Evolutionary conservation across 2,888 invertebrate species (phyloP).

Genomic region (Leptothorax acervorum): DNA sequence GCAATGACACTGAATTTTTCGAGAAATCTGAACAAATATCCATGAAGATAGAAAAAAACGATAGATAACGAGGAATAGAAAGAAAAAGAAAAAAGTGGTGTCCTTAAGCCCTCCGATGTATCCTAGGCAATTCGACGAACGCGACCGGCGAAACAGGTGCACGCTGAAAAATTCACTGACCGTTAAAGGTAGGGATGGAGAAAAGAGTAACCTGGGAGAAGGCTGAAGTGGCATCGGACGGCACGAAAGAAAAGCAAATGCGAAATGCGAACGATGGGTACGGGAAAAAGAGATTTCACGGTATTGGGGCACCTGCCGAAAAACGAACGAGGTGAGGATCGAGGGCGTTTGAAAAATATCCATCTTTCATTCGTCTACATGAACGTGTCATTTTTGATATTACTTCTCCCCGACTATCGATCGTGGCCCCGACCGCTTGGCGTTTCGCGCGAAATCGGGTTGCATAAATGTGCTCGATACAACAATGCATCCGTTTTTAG

Average conservation of each 20-base stretch:
- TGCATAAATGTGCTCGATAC: neutral
- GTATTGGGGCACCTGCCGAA: conserved; percentile 53
- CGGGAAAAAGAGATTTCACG: conserved; percentile 62
- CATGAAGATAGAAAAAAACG: neutral
- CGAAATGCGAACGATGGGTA: conserved; percentile 36
- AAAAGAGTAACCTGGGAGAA: conserved; percentile 55
- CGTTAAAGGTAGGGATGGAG: conserved; percentile 65
- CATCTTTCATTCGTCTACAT: conserved; percentile 29
- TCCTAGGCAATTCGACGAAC: conserved; percentile 55
- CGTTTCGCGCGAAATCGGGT: conserved; percentile 24
- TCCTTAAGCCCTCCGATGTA: conserved; percentile 44
- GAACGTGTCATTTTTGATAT: conserved; percentile 46
- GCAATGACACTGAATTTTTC: neutral
- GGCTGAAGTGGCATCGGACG: conserved; percentile 28
- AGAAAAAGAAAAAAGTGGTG: neutral
- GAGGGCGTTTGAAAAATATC: conserved; percentile 36
- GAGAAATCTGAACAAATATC: conserved; percentile 3
- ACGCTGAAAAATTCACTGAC: conserved; percentile 71
- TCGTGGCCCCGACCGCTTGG: conserved; percentile 10
- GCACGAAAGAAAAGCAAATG: conserved; percentile 27
- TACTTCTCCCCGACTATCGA: conserved; percentile 38
- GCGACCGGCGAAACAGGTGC: conserved; percentile 58
- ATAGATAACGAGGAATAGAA: neutral
- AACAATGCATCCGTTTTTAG: conserved; percentile 19
- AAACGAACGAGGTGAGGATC: conserved; percentile 51